Evolutionary conservation across 1,140 invertebrate species (phyloP), one percentile per base, ranked within the genome.

Genomic region (Asobara japonica): DNA sequence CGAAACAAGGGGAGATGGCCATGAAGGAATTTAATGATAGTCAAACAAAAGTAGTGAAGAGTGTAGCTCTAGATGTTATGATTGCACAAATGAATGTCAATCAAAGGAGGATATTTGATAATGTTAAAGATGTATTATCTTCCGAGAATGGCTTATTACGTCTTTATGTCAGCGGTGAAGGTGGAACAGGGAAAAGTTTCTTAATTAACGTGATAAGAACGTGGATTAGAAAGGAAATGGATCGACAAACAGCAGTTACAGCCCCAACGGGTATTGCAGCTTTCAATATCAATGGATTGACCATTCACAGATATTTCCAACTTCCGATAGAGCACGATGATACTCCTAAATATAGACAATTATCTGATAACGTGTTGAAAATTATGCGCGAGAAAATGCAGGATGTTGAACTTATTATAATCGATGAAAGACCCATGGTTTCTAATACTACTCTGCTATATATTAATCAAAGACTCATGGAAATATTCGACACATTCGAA

Each of bases 231-330:
- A 48, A 70, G 72, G 41, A 56, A 30, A 10, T 74, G 30, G 22
- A 56, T 16, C 77, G 78, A 74, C 60, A 77, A 25, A 76, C 76
- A 45, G 76, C 75, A 29, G 73, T 80, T 22, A 74, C 64, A 22
- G 77, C 80, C 7, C 80, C 74, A 27, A 79, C 77, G 31, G 76
- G 79, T 8, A 73, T 80, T 61, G 74, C 77, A 31, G 81, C 76
- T 64, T 77, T 72, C 25, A 83, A 78, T 74, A 71, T 82, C n/a
- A n/a, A n/a, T n/a, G n/a, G n/a, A n/a, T n/a, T n/a, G n/a, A 76
- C 76, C 2, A 33, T 74, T 20, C 72, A 77, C 33, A 70, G 75
- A 36, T 20, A 71, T 18, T 74, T 76, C 33, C 71, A 77, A 36
- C 65, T 77, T 4, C 75, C 77, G 38, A 73, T 76, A 29, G 78